Conservation (phyloP, 2,888 invertebrate genomes). For the Odontothrips loti region DNA sequence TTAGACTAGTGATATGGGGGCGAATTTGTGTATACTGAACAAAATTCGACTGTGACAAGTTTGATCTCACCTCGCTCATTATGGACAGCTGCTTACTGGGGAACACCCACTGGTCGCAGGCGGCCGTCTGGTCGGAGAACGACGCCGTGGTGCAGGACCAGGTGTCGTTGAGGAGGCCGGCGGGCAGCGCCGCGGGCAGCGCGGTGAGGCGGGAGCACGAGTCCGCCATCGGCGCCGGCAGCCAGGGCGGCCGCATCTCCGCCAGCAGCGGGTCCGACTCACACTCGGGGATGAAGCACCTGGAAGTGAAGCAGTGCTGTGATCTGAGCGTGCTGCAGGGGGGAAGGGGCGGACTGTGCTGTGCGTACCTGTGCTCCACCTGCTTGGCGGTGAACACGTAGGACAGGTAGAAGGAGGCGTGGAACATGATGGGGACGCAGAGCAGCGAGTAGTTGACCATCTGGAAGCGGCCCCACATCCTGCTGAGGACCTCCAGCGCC, state of each 20-base stretch:
- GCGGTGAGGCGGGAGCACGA: constrained; percentile 31
- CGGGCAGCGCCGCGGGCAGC: background rate
- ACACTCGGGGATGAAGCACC: constrained; percentile 39
- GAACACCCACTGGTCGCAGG: constrained; percentile 39
- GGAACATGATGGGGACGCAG: constrained; percentile 59
- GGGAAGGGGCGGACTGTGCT: too few species aligned
- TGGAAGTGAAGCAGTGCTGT: constrained; percentile 4
- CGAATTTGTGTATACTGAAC: too few species aligned
- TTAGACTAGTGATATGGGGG: too few species aligned
- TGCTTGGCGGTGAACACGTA: constrained; percentile 68
- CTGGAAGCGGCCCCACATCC: constrained; percentile 53
- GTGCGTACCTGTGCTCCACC: constrained; percentile 65
- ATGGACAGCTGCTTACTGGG: constrained; percentile 57
- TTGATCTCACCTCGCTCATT: constrained; percentile 63
- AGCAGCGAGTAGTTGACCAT: constrained; percentile 56
- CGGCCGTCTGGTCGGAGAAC: constrained; percentile 39
- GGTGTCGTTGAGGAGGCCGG: constrained; percentile 1
- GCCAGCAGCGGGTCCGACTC: constrained; percentile 32
- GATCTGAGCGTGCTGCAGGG: too few species aligned
- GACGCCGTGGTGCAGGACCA: constrained; percentile 33
- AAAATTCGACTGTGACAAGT: too few species aligned
- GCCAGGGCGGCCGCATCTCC: constrained; percentile 37
- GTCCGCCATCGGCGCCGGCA: constrained; percentile 34
- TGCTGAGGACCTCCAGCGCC: constrained; percentile 50
- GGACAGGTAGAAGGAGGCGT: constrained; percentile 60